Evolutionary conservation across 2,113 vertebrate species (phyloP), one percentile per base, ranked within the genome.

Genomic region (Rhabdornis inornatus): DNA sequence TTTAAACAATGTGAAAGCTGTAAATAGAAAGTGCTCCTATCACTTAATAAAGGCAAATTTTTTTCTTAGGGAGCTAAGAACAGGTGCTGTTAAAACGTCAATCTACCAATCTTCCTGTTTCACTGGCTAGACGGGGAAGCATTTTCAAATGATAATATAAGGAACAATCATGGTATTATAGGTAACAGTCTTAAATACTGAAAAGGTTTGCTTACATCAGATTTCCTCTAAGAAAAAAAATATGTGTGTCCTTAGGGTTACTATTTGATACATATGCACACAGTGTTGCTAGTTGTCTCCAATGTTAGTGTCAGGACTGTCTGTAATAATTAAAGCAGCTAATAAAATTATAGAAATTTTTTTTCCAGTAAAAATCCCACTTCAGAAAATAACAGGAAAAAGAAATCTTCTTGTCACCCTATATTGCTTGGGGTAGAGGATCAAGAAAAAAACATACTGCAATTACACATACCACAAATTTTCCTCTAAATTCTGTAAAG

Each of bases 211-310:
- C 30, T 82, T 63, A 71, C 5, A 55, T 14, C n/a, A 89, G 25
- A 30, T 7, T 50, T 78, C 14, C 13, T 56, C 11, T 42, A 60
- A 42, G 24, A 39, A 70, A 21, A 21, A 13, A 35, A 21, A 7
- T 4, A 37, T 0, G 0, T 20, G 55, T 15, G 5, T 39, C n/a
- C 8, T n/a, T 75, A 63, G 10, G 16, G 11, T 28, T 69, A 72
- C 35, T 78, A 69, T 47, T 61, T 79, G 21, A 39, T 53, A 53
- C 10, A 21, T 37, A 55, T 16, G 9, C n/a, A 66, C 7, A 37
- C 1, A 37, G 10, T 22, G 8, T 10, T 69, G 7, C 33, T 45
- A 74, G 10, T 10, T 65, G 42, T 66, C 15, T 69, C 10, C 23
- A 87, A n/a, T 1, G 7, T 9, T 30, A 77, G 77, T 12, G 24